These are phyloP conservation scores for Noctua janthe DNA, from an alignment of 2,888 invertebrate genomes.

Conservation along the genomic window DNA sequence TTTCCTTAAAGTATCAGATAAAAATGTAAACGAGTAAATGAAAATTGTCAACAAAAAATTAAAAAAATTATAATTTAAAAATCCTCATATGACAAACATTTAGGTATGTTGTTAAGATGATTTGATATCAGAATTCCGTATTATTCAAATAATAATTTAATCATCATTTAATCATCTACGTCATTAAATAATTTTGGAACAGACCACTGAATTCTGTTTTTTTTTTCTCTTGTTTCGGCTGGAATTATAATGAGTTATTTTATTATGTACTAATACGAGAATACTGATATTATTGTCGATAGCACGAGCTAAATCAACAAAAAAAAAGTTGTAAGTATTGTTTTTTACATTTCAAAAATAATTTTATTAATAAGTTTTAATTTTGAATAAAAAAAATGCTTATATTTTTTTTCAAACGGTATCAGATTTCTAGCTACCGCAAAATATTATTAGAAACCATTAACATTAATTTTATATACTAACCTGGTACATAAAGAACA, in stretches of 20 bases:
- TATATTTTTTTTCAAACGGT: not conserved
- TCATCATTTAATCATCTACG: too few relatives aligned
- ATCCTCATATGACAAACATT: too few relatives aligned
- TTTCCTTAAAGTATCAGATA: too few relatives aligned
- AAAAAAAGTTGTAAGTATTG: not conserved
- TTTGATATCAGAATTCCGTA: not conserved
- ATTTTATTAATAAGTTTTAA: not conserved
- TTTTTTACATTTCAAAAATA: not conserved
- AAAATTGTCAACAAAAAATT: too few relatives aligned
- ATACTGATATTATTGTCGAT: not conserved
- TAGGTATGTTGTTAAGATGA: too few relatives aligned
- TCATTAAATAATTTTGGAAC: not conserved
- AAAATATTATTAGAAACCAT: slow-evolving; percentile 10
- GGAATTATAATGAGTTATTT: not conserved
- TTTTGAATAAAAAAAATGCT: not conserved
- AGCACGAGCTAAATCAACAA: not conserved
- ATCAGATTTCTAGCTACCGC: slow-evolving; percentile 47
- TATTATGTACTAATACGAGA: not conserved
- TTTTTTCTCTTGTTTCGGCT: not conserved
- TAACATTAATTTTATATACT: slow-evolving; percentile 39
- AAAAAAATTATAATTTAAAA: too few relatives aligned
- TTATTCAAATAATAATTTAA: not conserved
- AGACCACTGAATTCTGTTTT: not conserved
- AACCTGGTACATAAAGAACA: slow-evolving; percentile 13
- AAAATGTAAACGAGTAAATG: too few relatives aligned